Conservation (phyloP, 2,113 vertebrate species). For the Neogobius melanostomus region DNA sequence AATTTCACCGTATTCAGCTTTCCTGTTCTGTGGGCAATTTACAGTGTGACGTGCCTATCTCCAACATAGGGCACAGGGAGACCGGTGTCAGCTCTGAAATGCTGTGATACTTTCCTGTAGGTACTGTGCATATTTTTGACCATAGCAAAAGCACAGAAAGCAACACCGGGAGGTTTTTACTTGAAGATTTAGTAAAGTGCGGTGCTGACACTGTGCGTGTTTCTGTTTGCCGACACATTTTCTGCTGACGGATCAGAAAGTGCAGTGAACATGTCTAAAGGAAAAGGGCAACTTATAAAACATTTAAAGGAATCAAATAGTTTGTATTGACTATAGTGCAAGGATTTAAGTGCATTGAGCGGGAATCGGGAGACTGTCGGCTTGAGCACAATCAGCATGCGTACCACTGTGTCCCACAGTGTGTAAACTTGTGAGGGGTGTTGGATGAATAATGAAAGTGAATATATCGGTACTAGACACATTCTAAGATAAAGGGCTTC, state of each 20-base stretch:
- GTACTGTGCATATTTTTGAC: constrained; percentile 34
- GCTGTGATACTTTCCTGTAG: constrained; percentile 35
- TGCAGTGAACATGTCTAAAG: constrained; percentile 18
- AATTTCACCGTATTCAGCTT: constrained; percentile 67
- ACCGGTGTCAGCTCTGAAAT: constrained; percentile 57
- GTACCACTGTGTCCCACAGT: too few relatives aligned
- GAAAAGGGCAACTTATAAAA: constrained; percentile 4
- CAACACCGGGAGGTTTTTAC: constrained; percentile 21
- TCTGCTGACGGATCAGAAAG: constrained; percentile 23
- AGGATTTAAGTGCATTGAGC: neutral
- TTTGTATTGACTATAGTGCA: neutral
- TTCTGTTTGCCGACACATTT: constrained; percentile 38
- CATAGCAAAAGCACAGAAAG: constrained; percentile 19
- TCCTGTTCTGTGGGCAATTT: constrained; percentile 64
- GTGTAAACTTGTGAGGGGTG: too few relatives aligned
- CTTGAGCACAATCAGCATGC: too few relatives aligned
- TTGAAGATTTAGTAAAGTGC: constrained; percentile 32
- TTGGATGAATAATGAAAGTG: too few relatives aligned
- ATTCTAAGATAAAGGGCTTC: too few relatives aligned
- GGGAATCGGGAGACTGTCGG: too few relatives aligned
- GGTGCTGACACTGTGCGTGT: constrained; percentile 34
- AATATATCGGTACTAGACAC: too few relatives aligned
- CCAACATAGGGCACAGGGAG: constrained; percentile 50
- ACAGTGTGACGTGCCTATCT: constrained; percentile 57
- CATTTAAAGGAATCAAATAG: neutral